A percentile compares a stretch with the other conserved stretches of the same genome.
These are phyloP conservation scores for Garrulus glandarius DNA, from an alignment of 2,797 vertebrate genomes.

Conservation along the genomic window DNA sequence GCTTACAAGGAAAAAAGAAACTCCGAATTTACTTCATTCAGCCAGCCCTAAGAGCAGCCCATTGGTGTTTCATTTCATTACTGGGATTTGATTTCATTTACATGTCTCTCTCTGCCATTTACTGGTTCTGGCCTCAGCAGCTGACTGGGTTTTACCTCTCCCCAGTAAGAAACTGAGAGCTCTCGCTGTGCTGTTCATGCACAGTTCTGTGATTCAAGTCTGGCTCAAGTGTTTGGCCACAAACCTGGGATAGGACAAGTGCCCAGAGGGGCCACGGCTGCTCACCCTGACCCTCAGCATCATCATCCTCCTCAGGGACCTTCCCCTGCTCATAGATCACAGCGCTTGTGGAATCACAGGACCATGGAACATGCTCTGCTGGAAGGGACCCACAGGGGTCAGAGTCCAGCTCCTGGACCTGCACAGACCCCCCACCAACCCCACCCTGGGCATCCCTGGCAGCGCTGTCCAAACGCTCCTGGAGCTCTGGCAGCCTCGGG, in stretches of 20 bases:
- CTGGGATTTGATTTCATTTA: neutral
- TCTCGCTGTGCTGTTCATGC: neutral
- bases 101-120: neutral
- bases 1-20: neutral
- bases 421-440: neutral
- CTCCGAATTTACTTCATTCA: neutral
- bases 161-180: neutral
- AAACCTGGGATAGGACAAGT: rapidly evolving
- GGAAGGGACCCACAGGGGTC: neutral
- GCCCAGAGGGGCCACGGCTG: rapidly evolving
- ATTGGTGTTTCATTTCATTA: neutral
- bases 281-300: neutral
- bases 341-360: neutral
- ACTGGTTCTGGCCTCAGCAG: neutral
- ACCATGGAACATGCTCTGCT: neutral
- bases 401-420: neutral
- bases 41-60: neutral
- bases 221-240: neutral
- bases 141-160: neutral
- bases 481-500: neutral
- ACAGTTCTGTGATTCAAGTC: neutral
- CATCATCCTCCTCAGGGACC: neutral
- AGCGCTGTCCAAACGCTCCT: rapidly evolving
- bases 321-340: neutral
- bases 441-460: neutral